Conservation (phyloP, 2,113 vertebrate species). For the Apodemus speciosus region DNA sequence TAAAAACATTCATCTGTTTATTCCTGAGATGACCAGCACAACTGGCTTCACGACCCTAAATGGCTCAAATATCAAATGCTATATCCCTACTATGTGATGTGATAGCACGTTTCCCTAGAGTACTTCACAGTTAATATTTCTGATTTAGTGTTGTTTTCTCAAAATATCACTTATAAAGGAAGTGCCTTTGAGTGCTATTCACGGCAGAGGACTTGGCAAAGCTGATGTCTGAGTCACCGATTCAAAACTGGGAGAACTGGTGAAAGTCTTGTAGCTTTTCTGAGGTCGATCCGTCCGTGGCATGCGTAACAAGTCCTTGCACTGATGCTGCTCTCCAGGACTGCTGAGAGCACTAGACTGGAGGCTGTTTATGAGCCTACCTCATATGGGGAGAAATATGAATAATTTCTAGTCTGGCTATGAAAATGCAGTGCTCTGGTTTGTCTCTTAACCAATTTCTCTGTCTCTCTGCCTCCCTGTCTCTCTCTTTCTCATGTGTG, state of each 20-base stretch:
- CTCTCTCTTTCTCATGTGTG: not conserved
- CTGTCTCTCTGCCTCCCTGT: not conserved
- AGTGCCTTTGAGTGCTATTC: not conserved
- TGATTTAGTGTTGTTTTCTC: conserved; percentile 9
- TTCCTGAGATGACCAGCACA: conserved; percentile 26
- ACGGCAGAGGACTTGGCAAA: conserved; percentile 4
- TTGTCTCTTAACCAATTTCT: not conserved
- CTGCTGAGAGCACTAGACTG: not conserved
- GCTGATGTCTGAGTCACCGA: conserved; percentile 42
- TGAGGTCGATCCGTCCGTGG: not conserved
- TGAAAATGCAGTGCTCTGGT: not conserved
- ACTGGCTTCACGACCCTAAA: conserved; percentile 2
- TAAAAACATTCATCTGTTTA: not conserved
- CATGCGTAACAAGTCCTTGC: not conserved
- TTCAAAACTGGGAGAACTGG: conserved; percentile 1
- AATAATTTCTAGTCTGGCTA: not conserved
- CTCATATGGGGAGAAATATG: not conserved
- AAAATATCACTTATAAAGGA: conserved; percentile 26
- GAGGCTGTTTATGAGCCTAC: not conserved
- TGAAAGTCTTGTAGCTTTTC: not conserved
- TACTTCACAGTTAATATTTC: not conserved
- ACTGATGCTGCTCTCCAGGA: not conserved
- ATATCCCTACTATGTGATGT: conserved; percentile 14
- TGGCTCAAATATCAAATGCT: not conserved
- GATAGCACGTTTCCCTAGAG: not conserved